Evolutionary conservation across 2,113 vertebrate genomes (phyloP).

Genomic region (Eudyptes chrysolophus): DNA sequence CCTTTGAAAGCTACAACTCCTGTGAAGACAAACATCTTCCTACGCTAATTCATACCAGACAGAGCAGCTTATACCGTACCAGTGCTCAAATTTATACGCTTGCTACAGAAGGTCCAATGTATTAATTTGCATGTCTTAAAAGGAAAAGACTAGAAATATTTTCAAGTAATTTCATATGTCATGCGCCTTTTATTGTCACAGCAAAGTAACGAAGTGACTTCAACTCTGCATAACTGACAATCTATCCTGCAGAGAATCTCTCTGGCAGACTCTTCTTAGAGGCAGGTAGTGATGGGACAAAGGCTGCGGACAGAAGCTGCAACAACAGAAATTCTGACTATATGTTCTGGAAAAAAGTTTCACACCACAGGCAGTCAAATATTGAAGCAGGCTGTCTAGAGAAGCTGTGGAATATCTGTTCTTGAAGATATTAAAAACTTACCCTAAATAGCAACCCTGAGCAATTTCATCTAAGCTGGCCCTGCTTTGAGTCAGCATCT

Average conservation of each 20-base stretch:
- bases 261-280: neutral
- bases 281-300: rapidly evolving
- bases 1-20: neutral
- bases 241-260: neutral
- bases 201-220: neutral
- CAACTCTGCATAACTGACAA: neutral
- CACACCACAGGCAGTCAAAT: neutral
- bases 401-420: neutral
- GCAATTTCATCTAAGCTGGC: neutral
- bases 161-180: neutral
- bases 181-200: neutral
- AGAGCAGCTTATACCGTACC: neutral
- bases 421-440: neutral
- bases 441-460: neutral
- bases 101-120: neutral
- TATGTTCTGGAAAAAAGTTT: neutral
- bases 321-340: neutral
- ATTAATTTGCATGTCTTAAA: neutral
- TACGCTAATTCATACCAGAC: neutral
- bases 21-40: neutral
- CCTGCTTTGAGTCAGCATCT: neutral
- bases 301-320: neutral
- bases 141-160: neutral
- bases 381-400: neutral
- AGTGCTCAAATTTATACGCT: neutral